Evolutionary conservation across 1,140 invertebrate species (phyloP), one percentile per base, ranked within the genome.

Genomic region (Carcinoscorpius rotundicauda): DNA sequence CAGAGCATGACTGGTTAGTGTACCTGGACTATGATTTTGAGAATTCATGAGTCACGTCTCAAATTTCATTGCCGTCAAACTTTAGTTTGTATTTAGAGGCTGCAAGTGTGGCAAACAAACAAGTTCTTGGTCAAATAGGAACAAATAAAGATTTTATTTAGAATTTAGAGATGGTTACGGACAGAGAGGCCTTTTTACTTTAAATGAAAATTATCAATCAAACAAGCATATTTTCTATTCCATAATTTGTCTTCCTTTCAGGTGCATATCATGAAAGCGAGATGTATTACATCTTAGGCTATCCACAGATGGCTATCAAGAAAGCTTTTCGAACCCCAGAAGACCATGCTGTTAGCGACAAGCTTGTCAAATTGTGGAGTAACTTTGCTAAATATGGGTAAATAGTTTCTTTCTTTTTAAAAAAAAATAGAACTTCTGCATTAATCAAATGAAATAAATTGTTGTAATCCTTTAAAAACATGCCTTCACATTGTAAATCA

Each of bases 301-400:
- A 74, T 56, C 71, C 75, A 3, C 75, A 73, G 61, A 66, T 77
- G 61, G 72, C 73, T 61, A 71, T 75, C 59, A 72, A 61, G 49
- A 77, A 76, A 63, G 73, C 75, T 55, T 68, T 77, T 6, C 63
- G 75, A 51, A 67, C 72, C 0, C 70, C 74, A 4, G 68, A 75
- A 59, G 79, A 81, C 65, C 74, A 73, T 67, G 68, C 73, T 56
- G 76, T 80, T 48, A 78, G 77, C 64, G 68, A 74, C 49, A 68
- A 73, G 6, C 70, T 78, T 65, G 80, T 80, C 71, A 73, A 72
- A 6, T 61, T 80, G 5, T 78, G 78, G 75, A 70, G 70, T 4
- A 75, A 78, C 67, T 80, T 80, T 66, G 75, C 76, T 5, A 74
- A 75, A 69, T 66, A 71, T 50, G 78, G 79, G 79, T 80, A 70